These are phyloP conservation scores for Melanerpes formicivorus DNA, from an alignment of 2,113 vertebrate species.

Conservation along the genomic window DNA sequence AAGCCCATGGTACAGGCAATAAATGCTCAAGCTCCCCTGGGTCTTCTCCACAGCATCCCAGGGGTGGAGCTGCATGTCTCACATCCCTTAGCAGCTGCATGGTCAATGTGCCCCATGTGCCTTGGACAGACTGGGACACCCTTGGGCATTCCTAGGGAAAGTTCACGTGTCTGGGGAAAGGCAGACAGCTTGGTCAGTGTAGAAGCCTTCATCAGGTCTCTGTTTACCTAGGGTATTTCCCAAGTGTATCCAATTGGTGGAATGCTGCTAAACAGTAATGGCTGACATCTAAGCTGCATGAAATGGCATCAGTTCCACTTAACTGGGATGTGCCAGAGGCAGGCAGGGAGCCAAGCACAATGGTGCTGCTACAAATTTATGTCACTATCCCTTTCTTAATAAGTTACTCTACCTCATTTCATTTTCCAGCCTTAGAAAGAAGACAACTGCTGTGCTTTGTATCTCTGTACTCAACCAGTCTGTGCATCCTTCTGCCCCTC, in stretches of 20 bases:
- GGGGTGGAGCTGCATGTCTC: background rate
- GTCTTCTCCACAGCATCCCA: background rate
- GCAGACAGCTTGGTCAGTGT: background rate
- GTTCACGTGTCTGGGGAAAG: background rate
- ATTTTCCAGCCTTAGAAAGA: background rate
- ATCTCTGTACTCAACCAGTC: background rate
- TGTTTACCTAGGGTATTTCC: background rate
- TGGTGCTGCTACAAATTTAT: fast-evolving
- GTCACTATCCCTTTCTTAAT: background rate
- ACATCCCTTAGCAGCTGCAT: fast-evolving
- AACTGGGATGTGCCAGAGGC: background rate
- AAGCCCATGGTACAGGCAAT: background rate
- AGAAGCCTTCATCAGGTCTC: background rate
- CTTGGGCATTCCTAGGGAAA: background rate
- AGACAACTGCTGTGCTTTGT: background rate
- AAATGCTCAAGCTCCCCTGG: background rate
- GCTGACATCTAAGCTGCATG: background rate
- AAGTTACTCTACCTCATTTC: background rate
- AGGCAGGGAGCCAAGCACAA: background rate
- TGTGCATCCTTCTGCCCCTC: background rate
- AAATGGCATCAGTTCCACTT: background rate
- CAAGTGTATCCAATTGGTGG: background rate
- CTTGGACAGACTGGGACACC: background rate
- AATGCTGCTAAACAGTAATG: background rate
- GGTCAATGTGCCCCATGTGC: fast-evolving